These are phyloP conservation scores for Rhea pennata DNA, from an alignment of 2,113 vertebrate genomes.

Conservation along the genomic window DNA sequence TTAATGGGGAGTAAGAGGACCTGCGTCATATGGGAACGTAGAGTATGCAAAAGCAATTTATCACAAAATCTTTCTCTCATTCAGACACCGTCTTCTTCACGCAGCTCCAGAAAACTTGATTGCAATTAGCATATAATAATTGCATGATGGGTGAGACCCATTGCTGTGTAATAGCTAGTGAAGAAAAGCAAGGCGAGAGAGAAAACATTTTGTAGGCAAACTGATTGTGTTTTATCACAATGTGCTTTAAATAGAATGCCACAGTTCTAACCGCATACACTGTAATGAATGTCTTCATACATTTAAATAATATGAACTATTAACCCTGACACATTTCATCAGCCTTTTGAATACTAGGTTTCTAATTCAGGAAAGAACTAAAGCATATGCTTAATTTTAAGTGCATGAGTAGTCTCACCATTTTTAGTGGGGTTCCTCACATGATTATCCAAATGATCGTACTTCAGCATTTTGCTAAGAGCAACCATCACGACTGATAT, in stretches of 20 bases:
- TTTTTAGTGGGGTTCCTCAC: background rate
- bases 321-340: background rate
- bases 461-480: background rate
- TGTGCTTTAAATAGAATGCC: conserved; percentile 4
- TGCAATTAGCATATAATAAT: conserved; percentile 69
- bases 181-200: conserved; percentile 22
- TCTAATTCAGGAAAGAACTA: background rate
- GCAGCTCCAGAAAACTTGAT: background rate
- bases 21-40: background rate
- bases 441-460: background rate
- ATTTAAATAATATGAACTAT: background rate
- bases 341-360: background rate
- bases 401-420: background rate
- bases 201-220: conserved; percentile 2
- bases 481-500: background rate
- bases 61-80: conserved; percentile 42
- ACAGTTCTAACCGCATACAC: background rate
- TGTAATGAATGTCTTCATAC: background rate
- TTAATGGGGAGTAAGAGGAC: background rate
- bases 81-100: background rate
- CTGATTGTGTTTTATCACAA: background rate
- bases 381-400: background rate
- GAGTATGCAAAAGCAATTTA: conserved; percentile 42
- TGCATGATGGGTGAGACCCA: background rate
- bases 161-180: background rate